A percentile compares a stretch with the other conserved stretches of the same genome.
phyloP scores from a whole-genome alignment of 2,113 vertebrate genomes.

The Anhinga rufa region DNA sequence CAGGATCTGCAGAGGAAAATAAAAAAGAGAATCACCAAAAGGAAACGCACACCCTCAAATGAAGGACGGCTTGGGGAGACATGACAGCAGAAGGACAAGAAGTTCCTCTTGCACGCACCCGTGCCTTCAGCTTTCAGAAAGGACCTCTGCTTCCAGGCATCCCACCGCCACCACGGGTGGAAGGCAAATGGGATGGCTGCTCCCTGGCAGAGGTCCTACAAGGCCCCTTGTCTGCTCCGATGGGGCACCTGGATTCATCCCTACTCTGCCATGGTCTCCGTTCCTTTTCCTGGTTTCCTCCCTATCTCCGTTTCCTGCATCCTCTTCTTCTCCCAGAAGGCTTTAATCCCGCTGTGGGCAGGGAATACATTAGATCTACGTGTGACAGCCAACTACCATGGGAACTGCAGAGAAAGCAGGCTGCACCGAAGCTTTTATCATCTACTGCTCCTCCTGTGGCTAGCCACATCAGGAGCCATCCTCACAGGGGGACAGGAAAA shows the following conservation, averaged over 20 bases:
- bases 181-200: rapidly evolving
- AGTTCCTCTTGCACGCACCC: not conserved
- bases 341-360: slow-evolving; percentile 36
- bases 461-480: not conserved
- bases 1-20: slow-evolving; percentile 72
- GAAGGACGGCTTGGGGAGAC: not conserved
- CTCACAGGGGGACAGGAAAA: not conserved
- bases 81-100: rapidly evolving
- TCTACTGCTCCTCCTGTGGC: slow-evolving; percentile 16
- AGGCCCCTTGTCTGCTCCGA: not conserved
- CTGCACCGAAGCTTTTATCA: not conserved
- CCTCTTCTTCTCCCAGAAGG: not conserved
- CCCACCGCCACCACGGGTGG: not conserved
- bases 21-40: not conserved
- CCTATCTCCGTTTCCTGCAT: not conserved
- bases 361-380: not conserved
- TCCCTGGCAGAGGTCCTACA: not conserved
- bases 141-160: not conserved
- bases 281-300: not conserved
- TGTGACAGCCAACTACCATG: slow-evolving; percentile 52
- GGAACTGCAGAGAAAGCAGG: slow-evolving; percentile 17
- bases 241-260: not conserved
- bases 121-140: not conserved
- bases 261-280: not conserved
- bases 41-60: rapidly evolving